Conservation (phyloP, 1,140 invertebrate species). For the Bombus turneri region DNA sequence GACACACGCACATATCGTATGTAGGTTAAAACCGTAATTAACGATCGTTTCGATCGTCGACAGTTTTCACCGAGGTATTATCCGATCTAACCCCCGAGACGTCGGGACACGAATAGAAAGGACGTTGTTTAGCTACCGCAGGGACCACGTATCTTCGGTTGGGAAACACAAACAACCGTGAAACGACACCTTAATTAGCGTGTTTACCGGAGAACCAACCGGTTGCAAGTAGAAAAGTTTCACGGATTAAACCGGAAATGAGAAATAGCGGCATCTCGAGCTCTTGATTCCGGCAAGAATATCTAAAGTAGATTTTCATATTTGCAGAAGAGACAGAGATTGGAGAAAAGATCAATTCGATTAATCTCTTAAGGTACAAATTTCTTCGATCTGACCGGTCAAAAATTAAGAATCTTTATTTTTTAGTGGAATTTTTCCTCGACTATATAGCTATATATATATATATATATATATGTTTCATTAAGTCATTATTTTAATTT, state of each 20-base stretch:
- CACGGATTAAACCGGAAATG: slow-evolving; percentile 23
- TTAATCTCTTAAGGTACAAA: no score
- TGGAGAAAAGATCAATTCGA: no score
- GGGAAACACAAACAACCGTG: slow-evolving; percentile 62
- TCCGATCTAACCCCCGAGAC: slow-evolving; percentile 32
- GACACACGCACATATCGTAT: slow-evolving; percentile 48
- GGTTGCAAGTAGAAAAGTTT: slow-evolving; percentile 1
- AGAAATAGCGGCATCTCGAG: not conserved
- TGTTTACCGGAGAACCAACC: slow-evolving; percentile 16
- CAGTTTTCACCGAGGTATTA: slow-evolving; percentile 44
- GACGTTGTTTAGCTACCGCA: slow-evolving; percentile 9
- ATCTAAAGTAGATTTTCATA: not conserved
- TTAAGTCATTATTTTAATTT: no score
- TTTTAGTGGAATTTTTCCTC: no score
- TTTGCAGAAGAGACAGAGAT: no score
- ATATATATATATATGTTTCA: no score
- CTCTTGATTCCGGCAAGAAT: no score
- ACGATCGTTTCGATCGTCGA: slow-evolving; percentile 60
- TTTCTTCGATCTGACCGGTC: no score
- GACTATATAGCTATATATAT: no score
- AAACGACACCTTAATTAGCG: slow-evolving; percentile 64
- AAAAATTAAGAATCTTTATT: no score
- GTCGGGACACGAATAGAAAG: slow-evolving; percentile 24
- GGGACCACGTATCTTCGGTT: slow-evolving; percentile 5
- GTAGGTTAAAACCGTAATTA: slow-evolving; percentile 64